Evolutionary conservation across 2,113 vertebrate species (phyloP), one percentile per base, ranked within the genome.

Genomic region (Amblyornis subalaris): DNA sequence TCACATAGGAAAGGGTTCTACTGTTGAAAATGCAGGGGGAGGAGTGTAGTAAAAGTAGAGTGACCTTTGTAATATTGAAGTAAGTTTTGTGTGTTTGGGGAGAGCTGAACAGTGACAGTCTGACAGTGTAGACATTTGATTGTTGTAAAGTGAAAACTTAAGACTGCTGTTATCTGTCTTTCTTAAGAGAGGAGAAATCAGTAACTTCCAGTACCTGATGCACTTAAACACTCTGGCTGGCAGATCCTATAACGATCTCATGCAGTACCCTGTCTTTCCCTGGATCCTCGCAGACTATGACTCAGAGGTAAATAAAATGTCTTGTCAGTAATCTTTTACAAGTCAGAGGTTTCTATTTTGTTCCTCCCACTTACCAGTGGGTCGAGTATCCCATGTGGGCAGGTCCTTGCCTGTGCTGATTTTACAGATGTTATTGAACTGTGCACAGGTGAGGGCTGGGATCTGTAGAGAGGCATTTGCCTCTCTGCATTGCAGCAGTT

Each of bases 151-250:
- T 66, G 19, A 90, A 48, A 18, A 12, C 6, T 74, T 91, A 3
- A 61, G 62, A 92, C 66, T 69, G 58, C 29, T 94, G 21, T 87
- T 95, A 21, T 94, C 79, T 96, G 24, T 97, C 60, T 98, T 95
- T 93, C 24, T 77, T 91, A 95, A 99, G 99, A 98, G 99, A 98
- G 99, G 99, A 86, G 99, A 99, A 97, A 99, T 99, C 98, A 99
- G 99, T 97, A 99, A 99, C 96, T 99, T 99, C 98, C 99, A 99
- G 97, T 99, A 99, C 93, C 96, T 99, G 97, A 99, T 99, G 99
- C 99, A 99, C 94, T 98, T 99, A 76, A 99, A 99, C 97, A 99
- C 99, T 2, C 89, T 99, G 97, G 99, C 99, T 0, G 99, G 99
- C 45, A 98, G 99, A 85, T 99, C 99, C 24, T 99, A 99, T 88